phyloP scores from a whole-genome alignment of 2,113 vertebrate genomes.

The Pelecanus crispus region DNA sequence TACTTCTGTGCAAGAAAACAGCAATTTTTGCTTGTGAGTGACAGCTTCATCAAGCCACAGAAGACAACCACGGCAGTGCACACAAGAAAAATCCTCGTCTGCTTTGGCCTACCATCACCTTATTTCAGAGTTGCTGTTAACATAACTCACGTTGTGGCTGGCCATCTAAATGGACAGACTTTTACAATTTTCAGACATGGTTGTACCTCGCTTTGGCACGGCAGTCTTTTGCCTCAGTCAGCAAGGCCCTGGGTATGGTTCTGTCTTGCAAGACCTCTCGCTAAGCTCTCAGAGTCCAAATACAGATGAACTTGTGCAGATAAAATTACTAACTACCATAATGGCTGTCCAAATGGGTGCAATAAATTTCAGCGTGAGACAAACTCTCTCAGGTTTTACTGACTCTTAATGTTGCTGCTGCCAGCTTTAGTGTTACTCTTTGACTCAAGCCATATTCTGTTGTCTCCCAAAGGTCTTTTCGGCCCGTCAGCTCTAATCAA shows the following conservation, averaged over 20 bases:
- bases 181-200: background rate
- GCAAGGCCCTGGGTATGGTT: background rate
- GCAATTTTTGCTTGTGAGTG: background rate
- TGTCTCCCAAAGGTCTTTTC: conserved; percentile 64
- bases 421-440: conserved; percentile 65
- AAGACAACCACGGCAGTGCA: background rate
- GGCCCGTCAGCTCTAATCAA: conserved; percentile 62
- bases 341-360: conserved; percentile 59
- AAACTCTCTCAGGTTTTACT: conserved; percentile 65
- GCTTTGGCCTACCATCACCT: background rate
- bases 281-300: conserved; percentile 42
- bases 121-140: background rate
- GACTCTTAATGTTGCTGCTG: conserved; percentile 64
- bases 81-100: background rate
- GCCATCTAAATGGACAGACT: background rate
- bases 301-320: conserved; percentile 65
- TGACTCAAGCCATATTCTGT: conserved; percentile 62
- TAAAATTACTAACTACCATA: conserved; percentile 65
- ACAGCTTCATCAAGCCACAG: background rate
- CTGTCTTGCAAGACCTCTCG: background rate
- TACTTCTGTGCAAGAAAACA: background rate
- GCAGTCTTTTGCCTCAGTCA: background rate
- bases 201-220: background rate
- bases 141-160: background rate
- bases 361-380: conserved; percentile 58